Percentiles rank a stretch among this genome's conserved stretches.
Evolutionary conservation across 2,113 vertebrate species (phyloP).

Genomic region (Coregonus clupeaformis): DNA sequence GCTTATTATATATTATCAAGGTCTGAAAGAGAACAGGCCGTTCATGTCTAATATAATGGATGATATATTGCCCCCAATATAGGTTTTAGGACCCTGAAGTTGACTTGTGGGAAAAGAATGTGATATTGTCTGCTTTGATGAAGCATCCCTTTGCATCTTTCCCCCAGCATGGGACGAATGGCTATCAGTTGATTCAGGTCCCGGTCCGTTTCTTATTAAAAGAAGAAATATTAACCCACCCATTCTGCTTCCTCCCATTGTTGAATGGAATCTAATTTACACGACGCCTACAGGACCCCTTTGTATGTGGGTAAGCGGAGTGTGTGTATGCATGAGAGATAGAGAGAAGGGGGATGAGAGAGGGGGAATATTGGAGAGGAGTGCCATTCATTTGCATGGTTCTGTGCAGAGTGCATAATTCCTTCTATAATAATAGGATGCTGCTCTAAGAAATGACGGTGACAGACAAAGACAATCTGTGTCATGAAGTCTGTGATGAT

Average conservation of each 20-base stretch:
- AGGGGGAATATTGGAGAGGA: slow-evolving; percentile 48
- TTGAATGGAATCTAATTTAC: slow-evolving; percentile 74
- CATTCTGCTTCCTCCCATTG: slow-evolving; percentile 50
- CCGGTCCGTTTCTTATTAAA: slow-evolving; percentile 71
- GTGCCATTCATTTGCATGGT: slow-evolving; percentile 32
- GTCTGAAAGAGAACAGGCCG: too few relatives aligned
- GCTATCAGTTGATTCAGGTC: slow-evolving; percentile 43
- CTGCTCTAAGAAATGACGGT: neutral
- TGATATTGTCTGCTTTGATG: too few relatives aligned
- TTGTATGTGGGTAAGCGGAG: slow-evolving; percentile 39
- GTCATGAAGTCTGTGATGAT: neutral
- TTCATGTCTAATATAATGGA: too few relatives aligned
- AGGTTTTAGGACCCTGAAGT: too few relatives aligned
- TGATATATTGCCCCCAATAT: too few relatives aligned
- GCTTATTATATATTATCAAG: too few relatives aligned
- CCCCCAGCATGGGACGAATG: too few relatives aligned
- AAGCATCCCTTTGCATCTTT: too few relatives aligned
- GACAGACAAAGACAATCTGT: slow-evolving; percentile 15
- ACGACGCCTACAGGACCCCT: slow-evolving; percentile 64
- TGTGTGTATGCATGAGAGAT: slow-evolving; percentile 14
- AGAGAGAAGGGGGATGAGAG: neutral
- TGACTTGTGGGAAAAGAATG: too few relatives aligned
- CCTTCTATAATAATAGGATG: slow-evolving; percentile 30
- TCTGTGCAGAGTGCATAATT: slow-evolving; percentile 25
- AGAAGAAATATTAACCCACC: slow-evolving; percentile 73